Evolutionary conservation across 2,797 vertebrate genomes (phyloP).

Genomic region (Tragelaphus oryx): DNA sequence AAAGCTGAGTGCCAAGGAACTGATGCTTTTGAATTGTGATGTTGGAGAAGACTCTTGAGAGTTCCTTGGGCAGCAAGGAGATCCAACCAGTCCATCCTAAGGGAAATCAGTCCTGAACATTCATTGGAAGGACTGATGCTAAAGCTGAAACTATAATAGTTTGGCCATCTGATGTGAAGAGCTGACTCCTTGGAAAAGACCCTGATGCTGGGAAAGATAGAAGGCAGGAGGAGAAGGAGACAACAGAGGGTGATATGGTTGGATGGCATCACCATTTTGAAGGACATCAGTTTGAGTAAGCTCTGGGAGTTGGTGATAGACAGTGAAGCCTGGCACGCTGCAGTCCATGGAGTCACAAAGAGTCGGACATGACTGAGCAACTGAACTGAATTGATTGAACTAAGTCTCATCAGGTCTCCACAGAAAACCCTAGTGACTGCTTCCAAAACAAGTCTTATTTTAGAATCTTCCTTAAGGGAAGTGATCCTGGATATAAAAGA

Average conservation of each 20-base stretch:
- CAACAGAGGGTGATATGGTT: not conserved
- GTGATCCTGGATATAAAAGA: not conserved
- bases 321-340: not conserved
- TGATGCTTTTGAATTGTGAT: not conserved
- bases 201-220: not conserved
- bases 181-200: not conserved
- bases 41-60: not conserved
- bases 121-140: not conserved
- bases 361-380: fast-evolving
- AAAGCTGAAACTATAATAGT: not conserved
- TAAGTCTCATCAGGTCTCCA: not conserved
- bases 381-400: not conserved
- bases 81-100: not conserved
- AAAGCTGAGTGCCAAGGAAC: not conserved
- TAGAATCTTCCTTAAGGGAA: not conserved
- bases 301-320: not conserved
- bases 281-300: not conserved
- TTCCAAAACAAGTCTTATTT: not conserved
- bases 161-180: not conserved
- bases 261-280: not conserved
- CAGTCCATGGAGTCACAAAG: not conserved
- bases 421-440: not conserved
- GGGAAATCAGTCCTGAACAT: not conserved
- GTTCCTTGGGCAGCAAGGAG: not conserved
- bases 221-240: not conserved